phyloP scores from a whole-genome alignment of 2,797 vertebrate species.

The Coregonus sp. region DNA sequence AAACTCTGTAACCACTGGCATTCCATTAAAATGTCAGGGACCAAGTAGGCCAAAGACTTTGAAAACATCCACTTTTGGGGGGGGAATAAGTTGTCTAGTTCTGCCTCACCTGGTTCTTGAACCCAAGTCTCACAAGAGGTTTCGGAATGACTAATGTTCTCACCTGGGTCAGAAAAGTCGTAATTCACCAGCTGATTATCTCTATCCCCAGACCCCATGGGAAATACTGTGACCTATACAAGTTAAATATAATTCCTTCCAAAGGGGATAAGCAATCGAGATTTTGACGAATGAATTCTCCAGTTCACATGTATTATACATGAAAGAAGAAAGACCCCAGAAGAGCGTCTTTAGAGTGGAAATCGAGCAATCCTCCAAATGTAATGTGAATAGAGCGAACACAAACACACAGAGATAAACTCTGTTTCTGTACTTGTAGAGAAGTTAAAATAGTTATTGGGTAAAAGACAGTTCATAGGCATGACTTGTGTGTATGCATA shows the following conservation, averaged over 20 bases:
- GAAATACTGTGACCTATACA: conserved; percentile 49
- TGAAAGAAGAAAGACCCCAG: conserved; percentile 20
- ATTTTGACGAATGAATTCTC: conserved; percentile 43
- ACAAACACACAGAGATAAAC: background rate
- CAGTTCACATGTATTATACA: conserved; percentile 46
- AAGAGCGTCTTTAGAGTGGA: background rate
- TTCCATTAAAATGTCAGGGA: conserved; percentile 35
- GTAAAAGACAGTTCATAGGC: background rate
- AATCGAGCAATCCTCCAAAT: conserved; percentile 3
- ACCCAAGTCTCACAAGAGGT: conserved; percentile 23
- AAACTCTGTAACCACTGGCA: conserved; percentile 1
- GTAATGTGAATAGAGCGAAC: background rate
- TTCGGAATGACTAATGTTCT: conserved; percentile 49
- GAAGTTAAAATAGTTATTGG: background rate
- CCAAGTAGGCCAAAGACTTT: conserved; percentile 52
- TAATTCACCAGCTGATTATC: conserved; percentile 44
- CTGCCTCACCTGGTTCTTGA: conserved; percentile 12
- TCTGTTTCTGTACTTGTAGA: background rate
- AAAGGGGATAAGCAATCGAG: conserved; percentile 34
- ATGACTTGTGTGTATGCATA: background rate
- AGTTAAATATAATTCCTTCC: conserved; percentile 54
- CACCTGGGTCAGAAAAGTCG: conserved; percentile 49
- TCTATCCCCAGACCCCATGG: conserved; percentile 33
- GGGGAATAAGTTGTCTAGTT: conserved; percentile 12
- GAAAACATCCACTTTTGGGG: conserved; percentile 29